A percentile compares a stretch with the other conserved stretches of the same genome.
phyloP scores from a whole-genome alignment of 2,888 invertebrate genomes.

The Stegophylla sp. region DNA sequence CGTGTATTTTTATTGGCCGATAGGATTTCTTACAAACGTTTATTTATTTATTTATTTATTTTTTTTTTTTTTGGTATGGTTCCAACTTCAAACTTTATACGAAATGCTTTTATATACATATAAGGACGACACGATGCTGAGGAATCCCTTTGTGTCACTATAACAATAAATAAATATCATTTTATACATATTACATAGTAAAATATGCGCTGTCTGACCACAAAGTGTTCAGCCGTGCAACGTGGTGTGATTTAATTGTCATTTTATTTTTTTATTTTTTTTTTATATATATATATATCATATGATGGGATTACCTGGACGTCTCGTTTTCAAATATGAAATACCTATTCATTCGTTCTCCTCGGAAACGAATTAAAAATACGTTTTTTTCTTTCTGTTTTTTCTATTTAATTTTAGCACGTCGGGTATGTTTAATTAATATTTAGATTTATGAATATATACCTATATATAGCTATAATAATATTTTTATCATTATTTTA shows the following conservation, averaged over 20 bases:
- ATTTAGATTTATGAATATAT: background rate
- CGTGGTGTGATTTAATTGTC: background rate
- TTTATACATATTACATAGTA: background rate
- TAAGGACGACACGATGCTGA: background rate
- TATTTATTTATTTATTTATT: background rate
- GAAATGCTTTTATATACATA: background rate
- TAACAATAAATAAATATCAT: slow-evolving; percentile 25
- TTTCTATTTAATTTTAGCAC: background rate
- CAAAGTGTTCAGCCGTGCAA: background rate
- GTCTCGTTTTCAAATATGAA: background rate
- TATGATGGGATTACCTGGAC: background rate
- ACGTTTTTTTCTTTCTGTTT: too few relatives aligned
- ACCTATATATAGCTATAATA: too few relatives aligned
- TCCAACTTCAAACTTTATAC: slow-evolving; percentile 27
- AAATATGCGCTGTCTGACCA: background rate
- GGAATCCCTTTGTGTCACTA: background rate
- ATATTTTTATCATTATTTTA: too few relatives aligned
- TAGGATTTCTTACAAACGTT: slow-evolving; percentile 15
- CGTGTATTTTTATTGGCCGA: slow-evolving; percentile 41
- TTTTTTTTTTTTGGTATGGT: slow-evolving; percentile 20
- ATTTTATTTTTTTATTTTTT: too few relatives aligned
- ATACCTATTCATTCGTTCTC: too few relatives aligned
- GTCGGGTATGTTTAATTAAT: background rate
- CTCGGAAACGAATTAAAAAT: background rate
- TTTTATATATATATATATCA: background rate